Evolutionary conservation across 2,797 vertebrate species (phyloP).

Genomic region (Chromobotia macracanthus): DNA sequence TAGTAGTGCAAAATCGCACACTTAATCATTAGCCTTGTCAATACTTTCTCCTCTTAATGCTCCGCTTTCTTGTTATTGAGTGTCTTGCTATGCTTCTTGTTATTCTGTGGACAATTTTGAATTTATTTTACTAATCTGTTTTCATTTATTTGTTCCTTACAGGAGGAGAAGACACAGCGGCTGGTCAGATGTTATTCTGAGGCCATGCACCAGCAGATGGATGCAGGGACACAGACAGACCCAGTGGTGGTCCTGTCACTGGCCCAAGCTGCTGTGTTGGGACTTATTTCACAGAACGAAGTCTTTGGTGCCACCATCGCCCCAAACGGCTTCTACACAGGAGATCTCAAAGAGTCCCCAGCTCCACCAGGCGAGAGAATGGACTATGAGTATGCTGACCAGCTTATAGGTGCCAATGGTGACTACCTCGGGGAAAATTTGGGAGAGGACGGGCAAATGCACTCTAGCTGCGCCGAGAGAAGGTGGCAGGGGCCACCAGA

Average conservation of each 20-base stretch:
- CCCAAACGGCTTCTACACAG: slow-evolving; percentile 88
- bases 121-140: background rate
- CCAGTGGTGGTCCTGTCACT: slow-evolving; percentile 95
- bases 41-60: background rate
- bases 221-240: slow-evolving; percentile 95
- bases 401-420: slow-evolving; percentile 81
- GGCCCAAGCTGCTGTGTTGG: slow-evolving; percentile 93
- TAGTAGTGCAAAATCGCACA: background rate
- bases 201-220: slow-evolving; percentile 90
- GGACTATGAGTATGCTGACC: slow-evolving; percentile 79
- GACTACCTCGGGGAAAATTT: slow-evolving; percentile 79
- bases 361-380: slow-evolving; percentile 76
- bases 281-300: slow-evolving; percentile 93
- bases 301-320: slow-evolving; percentile 93
- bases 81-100: background rate
- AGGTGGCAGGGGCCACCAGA: slow-evolving; percentile 79
- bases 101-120: background rate
- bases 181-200: slow-evolving; percentile 81
- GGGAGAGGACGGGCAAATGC: slow-evolving; percentile 80
- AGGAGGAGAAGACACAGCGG: slow-evolving; percentile 84
- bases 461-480: slow-evolving; percentile 89
- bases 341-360: slow-evolving; percentile 80
- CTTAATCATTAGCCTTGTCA: background rate
- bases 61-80: background rate
- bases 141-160: slow-evolving; percentile 46